Evolutionary conservation across 2,888 invertebrate genomes (phyloP).

Genomic region (Metacarcinus magister): DNA sequence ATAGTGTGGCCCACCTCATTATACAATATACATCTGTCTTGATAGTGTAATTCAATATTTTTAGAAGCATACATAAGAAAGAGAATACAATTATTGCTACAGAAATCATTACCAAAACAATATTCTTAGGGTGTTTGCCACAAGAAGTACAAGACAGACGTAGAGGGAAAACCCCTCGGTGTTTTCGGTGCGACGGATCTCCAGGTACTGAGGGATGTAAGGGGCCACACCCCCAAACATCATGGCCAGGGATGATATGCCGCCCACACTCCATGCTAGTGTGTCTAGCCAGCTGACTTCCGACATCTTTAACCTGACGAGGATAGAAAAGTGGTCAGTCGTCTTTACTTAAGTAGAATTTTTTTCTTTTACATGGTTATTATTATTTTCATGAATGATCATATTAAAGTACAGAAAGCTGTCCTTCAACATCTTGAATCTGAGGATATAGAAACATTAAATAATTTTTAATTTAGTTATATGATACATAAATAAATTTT

Average conservation of each 20-base stretch:
- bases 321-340: background rate
- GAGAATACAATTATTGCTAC: background rate
- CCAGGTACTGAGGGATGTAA: constrained; percentile 97
- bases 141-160: constrained; percentile 96
- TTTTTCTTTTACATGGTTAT: background rate
- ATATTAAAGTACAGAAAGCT: too few species aligned
- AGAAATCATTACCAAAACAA: constrained; percentile 94
- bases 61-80: background rate
- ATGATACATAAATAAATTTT: too few species aligned
- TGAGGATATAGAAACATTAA: too few species aligned
- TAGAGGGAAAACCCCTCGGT: constrained; percentile 97
- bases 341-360: background rate
- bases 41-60: background rate
- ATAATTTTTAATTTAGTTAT: too few species aligned
- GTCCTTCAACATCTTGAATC: too few species aligned
- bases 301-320: constrained; percentile 61
- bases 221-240: constrained; percentile 97
- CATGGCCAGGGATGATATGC: constrained; percentile 88
- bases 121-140: constrained; percentile 98
- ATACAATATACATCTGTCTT: background rate
- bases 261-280: constrained; percentile 64
- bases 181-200: constrained; percentile 90
- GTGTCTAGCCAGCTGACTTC: constrained; percentile 70
- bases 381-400: background rate
- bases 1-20: background rate